phyloP scores from a whole-genome alignment of 1,140 invertebrate genomes.

The Bombus cullumanus region DNA sequence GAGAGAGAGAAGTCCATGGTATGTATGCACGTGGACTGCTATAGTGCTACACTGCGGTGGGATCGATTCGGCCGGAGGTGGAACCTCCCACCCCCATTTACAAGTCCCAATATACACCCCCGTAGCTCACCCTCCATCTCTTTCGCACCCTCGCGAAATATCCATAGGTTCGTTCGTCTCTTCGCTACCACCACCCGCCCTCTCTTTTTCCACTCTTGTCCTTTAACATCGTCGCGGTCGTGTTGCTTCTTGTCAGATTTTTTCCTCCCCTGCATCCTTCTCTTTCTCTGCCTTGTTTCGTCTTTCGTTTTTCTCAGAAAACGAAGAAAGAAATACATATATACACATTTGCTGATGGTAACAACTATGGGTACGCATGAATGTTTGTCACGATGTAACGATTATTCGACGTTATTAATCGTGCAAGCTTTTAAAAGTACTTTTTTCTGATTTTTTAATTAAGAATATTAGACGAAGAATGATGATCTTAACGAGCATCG shows the following conservation, averaged over 20 bases:
- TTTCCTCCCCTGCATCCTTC: neutral
- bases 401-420: neutral
- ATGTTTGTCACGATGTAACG: neutral
- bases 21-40: constrained; percentile 80
- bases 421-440: too few species aligned
- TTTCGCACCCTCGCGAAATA: constrained; percentile 69
- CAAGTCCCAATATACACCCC: constrained; percentile 79
- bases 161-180: constrained; percentile 65
- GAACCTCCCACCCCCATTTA: constrained; percentile 71
- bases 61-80: constrained; percentile 80
- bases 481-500: neutral
- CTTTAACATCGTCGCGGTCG: constrained; percentile 39
- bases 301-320: too few species aligned
- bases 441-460: neutral
- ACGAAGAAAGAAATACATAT: neutral
- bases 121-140: constrained; percentile 64
- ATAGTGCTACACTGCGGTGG: constrained; percentile 80
- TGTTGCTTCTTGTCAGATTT: constrained; percentile 38
- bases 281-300: neutral
- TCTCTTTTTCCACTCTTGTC: constrained; percentile 47
- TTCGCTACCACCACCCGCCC: neutral
- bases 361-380: neutral
- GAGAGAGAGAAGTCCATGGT: constrained; percentile 63
- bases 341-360: neutral
- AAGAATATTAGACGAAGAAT: neutral